These are phyloP conservation scores for Sebastes nivosus DNA, from an alignment of 2,797 vertebrate species.

Conservation along the genomic window DNA sequence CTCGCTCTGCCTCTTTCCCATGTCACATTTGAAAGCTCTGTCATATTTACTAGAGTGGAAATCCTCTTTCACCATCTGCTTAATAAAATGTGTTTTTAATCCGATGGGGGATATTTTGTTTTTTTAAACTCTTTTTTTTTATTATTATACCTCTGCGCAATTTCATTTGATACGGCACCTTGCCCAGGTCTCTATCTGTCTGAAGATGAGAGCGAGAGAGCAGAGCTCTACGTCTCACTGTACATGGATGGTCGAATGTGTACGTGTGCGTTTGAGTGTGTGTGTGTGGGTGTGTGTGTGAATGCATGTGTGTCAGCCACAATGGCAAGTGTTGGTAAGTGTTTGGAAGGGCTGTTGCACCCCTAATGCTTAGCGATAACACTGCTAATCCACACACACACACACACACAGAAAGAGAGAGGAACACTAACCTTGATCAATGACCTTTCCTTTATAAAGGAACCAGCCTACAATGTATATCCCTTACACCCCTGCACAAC, in stretches of 20 bases:
- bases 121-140: slow-evolving; percentile 70
- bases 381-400: slow-evolving; percentile 39
- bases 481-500: background rate
- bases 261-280: background rate
- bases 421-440: slow-evolving; percentile 57
- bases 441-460: slow-evolving; percentile 64
- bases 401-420: slow-evolving; percentile 6
- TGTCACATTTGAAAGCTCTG: slow-evolving; percentile 83
- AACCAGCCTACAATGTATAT: slow-evolving; percentile 25
- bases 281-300: background rate
- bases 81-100: slow-evolving; percentile 98
- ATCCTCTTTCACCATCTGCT: slow-evolving; percentile 90
- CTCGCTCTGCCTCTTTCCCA: slow-evolving; percentile 37
- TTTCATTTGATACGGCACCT: slow-evolving; percentile 76
- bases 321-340: slow-evolving; percentile 43
- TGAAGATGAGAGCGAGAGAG: slow-evolving; percentile 10
- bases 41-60: slow-evolving; percentile 89
- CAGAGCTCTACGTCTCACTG: slow-evolving; percentile 29
- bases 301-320: slow-evolving; percentile 9
- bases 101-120: slow-evolving; percentile 82
- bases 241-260: slow-evolving; percentile 2
- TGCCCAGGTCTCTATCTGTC: slow-evolving; percentile 60
- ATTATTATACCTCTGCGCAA: slow-evolving; percentile 72
- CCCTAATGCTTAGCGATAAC: slow-evolving; percentile 48
- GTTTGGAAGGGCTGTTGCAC: slow-evolving; percentile 48